A percentile compares a stretch with the other conserved stretches of the same genome.
Conservation (phyloP, 2,888 invertebrate genomes). For the Bimastos eiseni region DNA sequence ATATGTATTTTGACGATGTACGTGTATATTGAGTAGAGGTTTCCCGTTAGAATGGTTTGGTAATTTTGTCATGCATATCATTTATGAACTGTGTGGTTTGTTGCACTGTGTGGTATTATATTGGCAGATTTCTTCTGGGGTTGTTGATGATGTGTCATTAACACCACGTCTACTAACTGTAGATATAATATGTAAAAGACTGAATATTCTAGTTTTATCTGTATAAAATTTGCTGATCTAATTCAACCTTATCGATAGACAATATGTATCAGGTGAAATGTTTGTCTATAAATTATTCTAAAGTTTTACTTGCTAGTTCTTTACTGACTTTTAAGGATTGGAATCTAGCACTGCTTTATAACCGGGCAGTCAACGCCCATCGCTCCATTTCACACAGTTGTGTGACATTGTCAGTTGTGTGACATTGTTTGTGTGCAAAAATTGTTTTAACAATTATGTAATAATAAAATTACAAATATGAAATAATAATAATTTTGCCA, state of each 20-base stretch:
- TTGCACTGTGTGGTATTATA: background rate
- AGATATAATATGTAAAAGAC: background rate
- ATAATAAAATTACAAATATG: background rate
- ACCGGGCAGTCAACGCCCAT: background rate
- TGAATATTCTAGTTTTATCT: background rate
- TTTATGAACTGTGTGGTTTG: background rate
- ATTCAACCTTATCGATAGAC: background rate
- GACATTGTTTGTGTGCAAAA: background rate
- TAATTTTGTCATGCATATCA: slow-evolving; percentile 3
- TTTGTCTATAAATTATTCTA: background rate
- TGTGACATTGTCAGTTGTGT: background rate
- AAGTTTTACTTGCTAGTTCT: background rate
- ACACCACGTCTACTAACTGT: background rate
- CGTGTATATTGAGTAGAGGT: background rate
- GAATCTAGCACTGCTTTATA: background rate
- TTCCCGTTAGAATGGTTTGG: background rate
- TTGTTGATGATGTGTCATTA: background rate
- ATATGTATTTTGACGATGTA: background rate
- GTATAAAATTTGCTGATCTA: background rate
- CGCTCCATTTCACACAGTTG: too few species aligned
- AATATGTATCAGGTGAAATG: background rate
- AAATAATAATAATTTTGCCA: background rate
- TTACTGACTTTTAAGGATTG: background rate
- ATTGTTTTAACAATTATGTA: background rate
- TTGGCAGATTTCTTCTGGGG: slow-evolving; percentile 5